Evolutionary conservation across 37 sponge, comb jelly and placozoan genomes (phyloP).

Genomic region (Agelas oroides): DNA sequence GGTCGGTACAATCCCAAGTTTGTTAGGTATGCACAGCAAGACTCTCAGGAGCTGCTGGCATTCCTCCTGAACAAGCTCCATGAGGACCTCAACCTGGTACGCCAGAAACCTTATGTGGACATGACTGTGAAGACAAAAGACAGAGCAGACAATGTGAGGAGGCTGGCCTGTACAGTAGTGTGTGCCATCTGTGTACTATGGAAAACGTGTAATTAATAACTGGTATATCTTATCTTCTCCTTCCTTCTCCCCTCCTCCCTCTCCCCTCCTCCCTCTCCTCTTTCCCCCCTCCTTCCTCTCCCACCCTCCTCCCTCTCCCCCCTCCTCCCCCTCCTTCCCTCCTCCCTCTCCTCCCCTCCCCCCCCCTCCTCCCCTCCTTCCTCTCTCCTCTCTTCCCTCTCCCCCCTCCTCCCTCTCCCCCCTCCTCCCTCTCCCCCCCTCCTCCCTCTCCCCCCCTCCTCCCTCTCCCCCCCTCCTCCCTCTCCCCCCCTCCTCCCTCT

Average conservation of each 20-base stretch:
- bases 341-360: too few relatives aligned
- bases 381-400: too few relatives aligned
- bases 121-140: slow-evolving; percentile 70
- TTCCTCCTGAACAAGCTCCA: slow-evolving; percentile 94
- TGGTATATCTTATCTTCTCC: not conserved
- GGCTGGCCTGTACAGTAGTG: too few relatives aligned
- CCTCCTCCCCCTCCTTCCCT: too few relatives aligned
- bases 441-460: not conserved
- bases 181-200: too few relatives aligned
- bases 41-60: slow-evolving; percentile 95
- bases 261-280: too few relatives aligned
- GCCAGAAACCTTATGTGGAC: slow-evolving; percentile 90
- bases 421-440: not conserved
- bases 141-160: slow-evolving; percentile 65
- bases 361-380: too few relatives aligned
- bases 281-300: too few relatives aligned
- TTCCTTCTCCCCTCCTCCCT: too few relatives aligned
- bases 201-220: too few relatives aligned
- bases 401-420: too few relatives aligned
- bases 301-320: too few relatives aligned
- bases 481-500: not conserved
- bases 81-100: slow-evolving; percentile 92
- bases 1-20: slow-evolving; percentile 89
- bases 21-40: slow-evolving; percentile 89
- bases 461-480: not conserved